Conservation (phyloP, 2,888 invertebrate genomes). For the Chloroclystis v-ata region DNA sequence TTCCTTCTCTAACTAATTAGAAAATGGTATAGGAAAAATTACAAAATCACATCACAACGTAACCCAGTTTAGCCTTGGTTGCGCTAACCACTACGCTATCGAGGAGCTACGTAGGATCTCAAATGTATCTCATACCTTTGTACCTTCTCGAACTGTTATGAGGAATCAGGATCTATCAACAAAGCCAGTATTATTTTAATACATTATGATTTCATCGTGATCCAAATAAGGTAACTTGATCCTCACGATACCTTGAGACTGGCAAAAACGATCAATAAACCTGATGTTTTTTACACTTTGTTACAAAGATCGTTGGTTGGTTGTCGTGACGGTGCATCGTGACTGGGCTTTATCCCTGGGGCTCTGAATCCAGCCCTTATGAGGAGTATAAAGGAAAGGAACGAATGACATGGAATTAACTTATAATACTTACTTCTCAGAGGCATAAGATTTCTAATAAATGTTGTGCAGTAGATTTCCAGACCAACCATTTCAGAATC, state of each 20-base stretch:
- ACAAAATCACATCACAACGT: too few species aligned
- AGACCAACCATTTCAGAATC: too few species aligned
- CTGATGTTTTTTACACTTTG: slow-evolving; percentile 41
- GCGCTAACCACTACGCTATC: too few species aligned
- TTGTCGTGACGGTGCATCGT: slow-evolving; percentile 9
- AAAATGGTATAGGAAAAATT: too few species aligned
- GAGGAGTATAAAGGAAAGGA: slow-evolving; percentile 13
- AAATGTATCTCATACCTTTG: too few species aligned
- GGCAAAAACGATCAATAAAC: slow-evolving; percentile 49
- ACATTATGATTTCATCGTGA: slow-evolving; percentile 31
- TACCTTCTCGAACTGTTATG: too few species aligned
- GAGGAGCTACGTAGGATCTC: too few species aligned
- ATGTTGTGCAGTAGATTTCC: too few species aligned
- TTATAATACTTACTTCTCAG: too few species aligned
- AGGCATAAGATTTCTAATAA: too few species aligned
- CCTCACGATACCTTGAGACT: slow-evolving; percentile 46
- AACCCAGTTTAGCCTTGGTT: too few species aligned
- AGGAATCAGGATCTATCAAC: not conserved
- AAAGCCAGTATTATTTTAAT: slow-evolving; percentile 2
- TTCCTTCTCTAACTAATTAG: too few species aligned
- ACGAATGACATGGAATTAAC: not conserved
- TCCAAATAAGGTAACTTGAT: slow-evolving; percentile 56
- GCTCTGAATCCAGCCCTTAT: slow-evolving; percentile 1
- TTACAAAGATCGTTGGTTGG: slow-evolving; percentile 24
- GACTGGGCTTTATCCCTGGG: slow-evolving; percentile 21